Base-by-base conservation (phyloP, 1,140 invertebrate species). In the Anastatus disparis region DNA sequence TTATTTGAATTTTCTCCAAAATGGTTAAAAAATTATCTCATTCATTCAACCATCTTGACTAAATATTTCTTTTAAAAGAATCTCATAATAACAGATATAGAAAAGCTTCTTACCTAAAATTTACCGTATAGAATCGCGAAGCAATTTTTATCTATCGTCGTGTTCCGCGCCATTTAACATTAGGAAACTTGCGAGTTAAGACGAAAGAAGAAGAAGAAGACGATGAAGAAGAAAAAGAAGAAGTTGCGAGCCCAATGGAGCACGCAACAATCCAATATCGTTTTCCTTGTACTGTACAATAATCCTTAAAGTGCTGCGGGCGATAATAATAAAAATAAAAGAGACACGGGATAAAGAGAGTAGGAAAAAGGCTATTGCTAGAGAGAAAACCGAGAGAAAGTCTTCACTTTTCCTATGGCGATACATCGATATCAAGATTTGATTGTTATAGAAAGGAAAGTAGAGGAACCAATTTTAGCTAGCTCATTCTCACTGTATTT, bases 311-410 rank as follows among this genome's bases (percentile, higher is more conserved):
- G 46, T 40, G 59, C 26, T 35, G 59, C 27, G 40, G 17, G 13
- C 27, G 24, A 40, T 62, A 48, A 62, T 48, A 62, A 62, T 62
- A 48, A 62, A 62, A 62, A 46, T 62, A 62, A 62, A n/a, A 50
- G 42, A 62, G 27, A 46, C 38, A 29, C 40, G 27, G 24, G 44
- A 55, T 29, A 58, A n/a, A 44, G 17, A 55, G 42, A 61, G 55
- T 46, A 61, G 42, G 52, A 31, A 24, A 13, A n/a, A n/a, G n/a
- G n/a, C n/a, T n/a, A n/a, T n/a, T n/a, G 20, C 17, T 13, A 24
- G 1, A 10, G 12, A 4, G 22, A 58, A 58, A 55, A 15, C n/a
- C 7, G 15, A 17, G n/a, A n/a, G 17, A 22, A 31, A 38, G 12
- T 12, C 31, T n/a, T 38, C 53, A 20, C 22, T 40, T 38, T 24